Evolutionary conservation across 2,113 vertebrate species (phyloP), one percentile per base, ranked within the genome.

Genomic region (Sphaerodactylus townsendi): DNA sequence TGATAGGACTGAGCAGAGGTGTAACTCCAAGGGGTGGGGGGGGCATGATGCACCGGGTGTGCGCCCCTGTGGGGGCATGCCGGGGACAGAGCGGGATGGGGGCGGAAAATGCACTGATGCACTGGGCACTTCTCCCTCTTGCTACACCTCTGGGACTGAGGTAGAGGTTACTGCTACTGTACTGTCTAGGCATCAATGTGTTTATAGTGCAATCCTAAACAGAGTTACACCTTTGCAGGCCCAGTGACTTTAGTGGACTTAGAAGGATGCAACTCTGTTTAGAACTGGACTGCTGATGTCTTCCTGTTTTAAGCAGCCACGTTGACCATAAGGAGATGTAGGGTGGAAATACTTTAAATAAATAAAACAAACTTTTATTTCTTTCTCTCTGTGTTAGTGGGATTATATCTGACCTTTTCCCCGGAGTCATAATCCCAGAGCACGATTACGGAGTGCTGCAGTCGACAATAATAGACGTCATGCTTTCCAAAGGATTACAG

Each of bases 341-440:
- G 37, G 17, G 25, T 25, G 48, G 28, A 77, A 84, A 78, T 72
- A 21, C 33, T 25, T 44, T 39, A 28, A 44, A 77, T 21, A 46
- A 77, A 62, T 0, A 35, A 10, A 73, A 50, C 10, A 66, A 3
- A 71, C 3, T 23, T 74, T 83, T 75, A n/a, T 73, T 77, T 83
- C 3, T 78, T 82, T 93, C 84, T 90, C 7, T 50, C 83, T 88
- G 39, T 80, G 59, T 35, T 76, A 98, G 98, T 85, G 97, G 97
- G 56, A 98, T 98, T 84, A 95, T 98, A 71, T 98, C 97, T 64
- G 98, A 98, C 74, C 96, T 98, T 77, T 98, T 98, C 86, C 98
- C 98, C 30, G 97, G 97, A 48, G 96, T 97, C 44, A 35, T 86
- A 50, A 97, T 98, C 89, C 98, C 98, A 39, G 97, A 97, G 81